Base-by-base conservation (phyloP, 2,113 vertebrate species). In the Tapirus terrestris region DNA sequence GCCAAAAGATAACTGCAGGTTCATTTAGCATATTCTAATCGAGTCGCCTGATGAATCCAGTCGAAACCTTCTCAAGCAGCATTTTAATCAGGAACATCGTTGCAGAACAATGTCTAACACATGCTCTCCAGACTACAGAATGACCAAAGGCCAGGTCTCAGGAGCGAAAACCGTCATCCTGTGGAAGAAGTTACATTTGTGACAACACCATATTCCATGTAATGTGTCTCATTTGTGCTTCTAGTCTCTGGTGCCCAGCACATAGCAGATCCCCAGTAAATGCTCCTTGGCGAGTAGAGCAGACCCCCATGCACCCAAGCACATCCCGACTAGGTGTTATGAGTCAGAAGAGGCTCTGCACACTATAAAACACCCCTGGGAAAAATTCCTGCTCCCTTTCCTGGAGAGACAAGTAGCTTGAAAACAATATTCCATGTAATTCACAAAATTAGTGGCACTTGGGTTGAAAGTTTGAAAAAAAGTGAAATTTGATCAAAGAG, bases 81-180 rank as follows among this genome's bases (percentile, higher is more conserved):
- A 85, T 89, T 94, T 85, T 93, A 94, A 84, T 87, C 70, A 75
- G 80, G 61, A 89, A 70, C 65, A 93, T 72, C 70, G 88, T 88
- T 87, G 51, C 45, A 96, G 67, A 93, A 95, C 53, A 51, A 89
- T 61, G 68, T 85, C 77, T 93, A 79, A 53, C 43, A 70, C 17
- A 29, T 68, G n/a, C 11, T 79, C 67, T 83, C 90, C 33, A 0
- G 60, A 79, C 85, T 63, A 83, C n/a, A 29, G 21, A 95, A 36
- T 65, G 91, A 81, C 88, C 48, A 13, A 91, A 93, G 56, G 53
- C 56, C 91, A 63, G 67, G 65, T 39, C 85, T 60, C 53, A 95
- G 63, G 75, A 70, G 43, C 65, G 91, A 76, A 91, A 86, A 53
- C 21, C 48, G 51, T 36, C 31, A 81, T 81, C 63, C 85, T 68